These are phyloP conservation scores for Poeciliopsis prolifica DNA, from an alignment of 2,113 vertebrate species.

Conservation along the genomic window DNA sequence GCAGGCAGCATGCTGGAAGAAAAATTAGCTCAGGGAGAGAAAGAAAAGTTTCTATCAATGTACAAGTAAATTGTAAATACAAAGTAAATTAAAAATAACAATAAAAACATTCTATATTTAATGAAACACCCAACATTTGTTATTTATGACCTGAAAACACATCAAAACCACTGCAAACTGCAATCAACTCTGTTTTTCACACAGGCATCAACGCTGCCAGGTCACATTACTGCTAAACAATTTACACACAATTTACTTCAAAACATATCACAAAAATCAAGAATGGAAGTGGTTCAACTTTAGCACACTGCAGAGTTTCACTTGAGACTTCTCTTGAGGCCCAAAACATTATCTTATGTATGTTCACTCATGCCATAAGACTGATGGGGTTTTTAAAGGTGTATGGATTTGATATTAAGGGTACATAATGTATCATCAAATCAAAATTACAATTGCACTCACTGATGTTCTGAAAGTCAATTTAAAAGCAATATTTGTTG, in stretches of 20 bases:
- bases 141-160: conserved; percentile 1
- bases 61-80: conserved; percentile 4
- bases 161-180: conserved; percentile 16
- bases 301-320: neutral
- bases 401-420: no score
- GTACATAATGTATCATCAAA: no score
- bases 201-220: neutral
- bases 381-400: no score
- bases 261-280: neutral
- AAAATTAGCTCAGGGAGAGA: conserved; percentile 15
- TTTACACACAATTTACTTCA: neutral
- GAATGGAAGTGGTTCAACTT: neutral
- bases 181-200: neutral
- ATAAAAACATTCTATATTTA: neutral
- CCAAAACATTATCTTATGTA: no score
- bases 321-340: neutral
- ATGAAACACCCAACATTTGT: conserved; percentile 5
- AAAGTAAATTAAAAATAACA: no score
- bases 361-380: no score
- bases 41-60: conserved; percentile 2
- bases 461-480: no score
- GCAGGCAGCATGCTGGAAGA: conserved; percentile 45
- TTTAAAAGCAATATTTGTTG: neutral
- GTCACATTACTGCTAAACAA: neutral
- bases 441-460: no score